Evolutionary conservation across 2,888 invertebrate genomes (phyloP).

Genomic region (Rambutsinella grinnellia): DNA sequence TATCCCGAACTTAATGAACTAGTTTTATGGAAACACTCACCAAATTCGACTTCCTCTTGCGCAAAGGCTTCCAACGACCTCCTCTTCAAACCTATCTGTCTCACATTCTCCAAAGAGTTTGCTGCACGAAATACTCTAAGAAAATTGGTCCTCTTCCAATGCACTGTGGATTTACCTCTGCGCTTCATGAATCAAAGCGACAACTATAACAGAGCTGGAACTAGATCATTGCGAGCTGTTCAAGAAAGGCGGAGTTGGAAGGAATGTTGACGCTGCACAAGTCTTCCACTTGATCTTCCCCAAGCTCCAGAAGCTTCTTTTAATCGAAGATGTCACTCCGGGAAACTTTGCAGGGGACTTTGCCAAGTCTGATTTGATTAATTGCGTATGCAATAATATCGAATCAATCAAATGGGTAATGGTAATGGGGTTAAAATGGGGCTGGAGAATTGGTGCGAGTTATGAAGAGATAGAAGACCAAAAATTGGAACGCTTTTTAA

Average conservation of each 20-base stretch:
- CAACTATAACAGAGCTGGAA: constrained; percentile 13
- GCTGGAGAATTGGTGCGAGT: background rate
- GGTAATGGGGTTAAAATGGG: constrained; percentile 24
- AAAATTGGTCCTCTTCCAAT: constrained; percentile 26
- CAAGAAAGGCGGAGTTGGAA: background rate
- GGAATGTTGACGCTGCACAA: background rate
- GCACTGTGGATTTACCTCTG: too few relatives aligned
- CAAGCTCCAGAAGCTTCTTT: background rate
- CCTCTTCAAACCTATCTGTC: too few relatives aligned
- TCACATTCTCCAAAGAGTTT: constrained; percentile 21
- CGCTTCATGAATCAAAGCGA: too few relatives aligned
- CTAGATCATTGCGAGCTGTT: constrained; percentile 24
- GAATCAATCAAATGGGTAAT: constrained; percentile 7
- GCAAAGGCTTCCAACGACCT: too few relatives aligned
- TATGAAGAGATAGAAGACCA: constrained; percentile 1
- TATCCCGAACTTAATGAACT: constrained; percentile 28
- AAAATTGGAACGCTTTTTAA: constrained; percentile 10
- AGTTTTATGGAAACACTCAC: constrained; percentile 35
- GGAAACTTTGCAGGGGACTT: background rate
- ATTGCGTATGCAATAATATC: background rate
- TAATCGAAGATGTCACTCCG: background rate
- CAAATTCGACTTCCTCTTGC: too few relatives aligned
- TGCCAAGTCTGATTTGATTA: constrained; percentile 11
- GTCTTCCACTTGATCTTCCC: constrained; percentile 21
- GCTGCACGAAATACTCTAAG: constrained; percentile 5